Base-by-base conservation (phyloP, 92 coral and sea anemone genomes). In the Epizoanthus scotinus region DNA sequence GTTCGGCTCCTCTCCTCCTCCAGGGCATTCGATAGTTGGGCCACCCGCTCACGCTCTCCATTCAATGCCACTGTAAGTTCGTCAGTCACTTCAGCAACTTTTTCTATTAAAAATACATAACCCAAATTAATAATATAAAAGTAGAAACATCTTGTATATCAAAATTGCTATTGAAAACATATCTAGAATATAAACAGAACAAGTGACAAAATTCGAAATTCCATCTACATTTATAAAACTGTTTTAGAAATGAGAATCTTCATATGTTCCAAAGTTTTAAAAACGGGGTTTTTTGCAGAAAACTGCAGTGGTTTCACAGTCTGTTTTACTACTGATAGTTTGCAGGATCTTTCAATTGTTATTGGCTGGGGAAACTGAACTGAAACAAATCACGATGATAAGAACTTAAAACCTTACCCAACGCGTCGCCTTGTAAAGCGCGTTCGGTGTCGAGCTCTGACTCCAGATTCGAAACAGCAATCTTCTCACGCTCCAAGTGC, bases 391-490 rank as follows among this genome's bases (percentile, higher is more conserved):
- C 40, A 34, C 40, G 40, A 34, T 27, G 34, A 25, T 4, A 9
- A 25, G 68, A 63, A 24, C 19, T 31, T 20, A 67, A 27, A 58
- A 5, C 40, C 61, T 42, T 55, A 92, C 97, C 94, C 52, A 75
- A 73, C 19, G 91, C 92, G 20, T 92, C 93, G 14, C 87, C 89
- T 71, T 92, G 91, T 42, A 92, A 79, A 0, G 92, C 90, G 20
- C 92, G 84, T 81, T 82, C 92, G 0, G 92, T 84, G 34, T 92
- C 97, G 54, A 92, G 77, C 63, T 87, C 97, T 6, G 97, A 83
- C 66, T 90, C 97, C 65, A 92, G 69, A 52, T 80, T 85, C 0
- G 92, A 90, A 63, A 88, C 62, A 14, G 90, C 65, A 3, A 90
- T 92, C 54, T 82, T 90, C 61, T 87, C 90, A 31, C 97, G 79